Evolutionary conservation across 2,888 invertebrate genomes (phyloP), one percentile per base, ranked within the genome.

Genomic region (Hydropsyche betteni): DNA sequence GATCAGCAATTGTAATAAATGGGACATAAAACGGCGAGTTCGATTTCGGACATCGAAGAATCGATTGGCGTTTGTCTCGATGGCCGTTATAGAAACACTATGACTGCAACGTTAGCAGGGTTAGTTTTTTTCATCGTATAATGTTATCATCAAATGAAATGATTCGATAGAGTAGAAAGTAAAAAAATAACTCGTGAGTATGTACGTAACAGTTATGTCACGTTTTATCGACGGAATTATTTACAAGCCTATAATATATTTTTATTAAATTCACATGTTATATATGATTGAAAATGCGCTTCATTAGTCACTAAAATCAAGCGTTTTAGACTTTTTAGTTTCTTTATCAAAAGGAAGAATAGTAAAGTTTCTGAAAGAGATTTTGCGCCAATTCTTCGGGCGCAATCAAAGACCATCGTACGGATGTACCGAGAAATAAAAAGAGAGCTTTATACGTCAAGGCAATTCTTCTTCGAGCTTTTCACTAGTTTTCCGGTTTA

Each of bases 401-500:
- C 68, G 68, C 68, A 68, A 68, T 68, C 68, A 68, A 68, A 38
- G 68, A 38, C n/a, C 34, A 34, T 68, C 34, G 68, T 33, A 36
- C 24, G 68, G 68, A 68, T 68, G 38, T 68, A 68, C 68, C 68
- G 68, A n/a, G n/a, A 14, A 33, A 12, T 24, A 24, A 24, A 55
- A 55, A 24, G n/a, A 14, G 55, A 55, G 68, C 68, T 55, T 55
- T 55, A 55, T 55, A 55, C 55, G n/a, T 38, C n/a, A 55, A 24
- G 24, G 14, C 55, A 16, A 34, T 68, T 33, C 68, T 68, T 38
- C 34, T 34, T 34, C 58, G 58, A 58, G 58, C 14, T 58, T 58
- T 58, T 58, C 24, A 24, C 58, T 58, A 58, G n/a, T 68, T 68
- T 68, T 68, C 68, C 68, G 68, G 38, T 68, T 68, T 58, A 58